A percentile compares a stretch with the other conserved stretches of the same genome.
Conservation (phyloP, 2,888 invertebrate genomes). For the Cybosia mesomella region DNA sequence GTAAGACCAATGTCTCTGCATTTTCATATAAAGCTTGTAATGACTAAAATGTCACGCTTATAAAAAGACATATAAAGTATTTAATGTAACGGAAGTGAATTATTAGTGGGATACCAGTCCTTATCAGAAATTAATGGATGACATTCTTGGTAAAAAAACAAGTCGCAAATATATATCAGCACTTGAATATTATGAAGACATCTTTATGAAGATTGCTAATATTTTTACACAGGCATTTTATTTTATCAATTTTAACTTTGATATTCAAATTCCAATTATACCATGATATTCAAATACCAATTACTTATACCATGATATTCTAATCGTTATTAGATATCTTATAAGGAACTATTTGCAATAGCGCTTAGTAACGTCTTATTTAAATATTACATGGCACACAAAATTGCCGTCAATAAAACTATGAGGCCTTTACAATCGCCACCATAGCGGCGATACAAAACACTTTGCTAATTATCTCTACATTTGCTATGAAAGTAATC, state of each 20-base stretch:
- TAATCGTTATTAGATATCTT: neutral
- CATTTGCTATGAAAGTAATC: neutral
- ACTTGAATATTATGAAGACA: too few relatives aligned
- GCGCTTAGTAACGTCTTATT: neutral
- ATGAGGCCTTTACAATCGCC: neutral
- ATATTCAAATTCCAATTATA: neutral
- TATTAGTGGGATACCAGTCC: too few relatives aligned
- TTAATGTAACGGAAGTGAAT: too few relatives aligned
- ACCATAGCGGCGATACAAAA: neutral
- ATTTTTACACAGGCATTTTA: neutral
- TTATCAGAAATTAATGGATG: neutral
- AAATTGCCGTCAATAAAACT: neutral
- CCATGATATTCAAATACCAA: neutral
- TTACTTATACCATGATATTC: neutral
- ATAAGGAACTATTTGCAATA: neutral
- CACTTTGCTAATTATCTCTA: neutral
- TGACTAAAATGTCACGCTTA: neutral
- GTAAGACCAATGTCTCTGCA: neutral
- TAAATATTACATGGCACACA: conserved; percentile 4
- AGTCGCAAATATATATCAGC: too few relatives aligned
- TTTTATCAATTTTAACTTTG: too few relatives aligned
- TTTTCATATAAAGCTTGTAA: neutral
- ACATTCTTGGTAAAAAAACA: neutral
- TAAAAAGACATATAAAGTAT: too few relatives aligned
- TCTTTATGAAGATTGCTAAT: neutral